Base-by-base conservation (phyloP, 2,113 vertebrate species). In the Cathartes aura region DNA sequence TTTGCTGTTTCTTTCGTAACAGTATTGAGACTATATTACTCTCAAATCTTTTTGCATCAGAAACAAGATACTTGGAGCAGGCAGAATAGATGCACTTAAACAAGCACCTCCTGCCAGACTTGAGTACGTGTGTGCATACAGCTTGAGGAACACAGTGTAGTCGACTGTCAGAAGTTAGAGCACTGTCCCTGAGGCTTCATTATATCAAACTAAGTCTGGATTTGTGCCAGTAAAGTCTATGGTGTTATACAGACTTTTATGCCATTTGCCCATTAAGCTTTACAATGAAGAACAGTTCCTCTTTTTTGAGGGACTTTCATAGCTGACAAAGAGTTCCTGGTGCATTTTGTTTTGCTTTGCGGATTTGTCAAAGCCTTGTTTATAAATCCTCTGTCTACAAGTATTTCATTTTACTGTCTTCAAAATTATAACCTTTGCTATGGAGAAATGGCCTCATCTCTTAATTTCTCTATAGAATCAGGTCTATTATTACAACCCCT, bases 101-200 rank as follows among this genome's bases (percentile, higher is more conserved):
- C 43, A 63, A 63, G 22, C 11, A 60, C 15, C 15, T 90, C 20
- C n/a, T 60, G 48, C 75, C 38, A 75, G 3, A 38, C 26, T 32
- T 34, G 38, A n/a, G 58, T 45, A 15, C 5, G 0, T 21, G 12
- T 29, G 22, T 75, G 34, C 42, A 5, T 18, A 7, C 15, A 83
- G 62, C 27, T 81, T 63, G 40, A 76, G 67, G 26, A 87, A 15
- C 38, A 38, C 29, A 18, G 24, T n/a, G 18, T 20, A 47, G 45
- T 70, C 2, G 4, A 5, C 55, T 83, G 70, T 64, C 20, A 47
- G 47, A 85, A 93, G 55, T 32, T 42, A 66, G 34, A 93, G 50
- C 8, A 3, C 11, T 67, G 56, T 86, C 20, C 82, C 29, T 0
- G 0, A 59, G 52, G 17, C 32, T 85, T 88, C 12, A 7, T 63